These are phyloP conservation scores for Tricholaema leucomelas DNA, from an alignment of 2,113 vertebrate genomes.

Conservation along the genomic window DNA sequence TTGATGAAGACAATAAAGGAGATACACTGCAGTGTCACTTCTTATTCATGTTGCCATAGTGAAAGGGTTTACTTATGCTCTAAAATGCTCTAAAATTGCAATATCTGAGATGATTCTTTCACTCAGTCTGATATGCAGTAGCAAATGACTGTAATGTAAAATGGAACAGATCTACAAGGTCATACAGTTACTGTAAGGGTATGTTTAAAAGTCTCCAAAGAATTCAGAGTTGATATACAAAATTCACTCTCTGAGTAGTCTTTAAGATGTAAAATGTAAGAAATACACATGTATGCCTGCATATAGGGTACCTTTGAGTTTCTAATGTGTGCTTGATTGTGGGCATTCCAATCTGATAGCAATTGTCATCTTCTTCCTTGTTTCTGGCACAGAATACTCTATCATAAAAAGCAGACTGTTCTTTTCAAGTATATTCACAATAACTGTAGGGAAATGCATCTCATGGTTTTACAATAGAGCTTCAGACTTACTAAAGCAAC, in stretches of 20 bases:
- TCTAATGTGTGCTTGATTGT: background rate
- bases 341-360: background rate
- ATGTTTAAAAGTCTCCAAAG: background rate
- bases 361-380: slow-evolving; percentile 3
- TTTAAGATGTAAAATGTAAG: background rate
- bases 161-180: background rate
- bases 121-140: background rate
- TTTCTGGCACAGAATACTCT: background rate
- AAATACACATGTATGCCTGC: background rate
- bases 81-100: background rate
- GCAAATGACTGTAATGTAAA: background rate
- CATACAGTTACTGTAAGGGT: background rate
- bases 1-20: background rate
- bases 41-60: background rate
- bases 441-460: background rate
- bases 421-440: background rate
- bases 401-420: background rate
- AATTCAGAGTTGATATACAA: background rate
- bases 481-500: background rate
- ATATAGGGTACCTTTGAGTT: background rate
- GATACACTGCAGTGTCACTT: background rate
- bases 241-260: background rate
- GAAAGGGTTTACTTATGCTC: background rate
- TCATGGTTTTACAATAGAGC: background rate
- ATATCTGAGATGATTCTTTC: background rate